Base-by-base conservation (phyloP, 2,888 invertebrate species). In the Thera obeliscata region DNA sequence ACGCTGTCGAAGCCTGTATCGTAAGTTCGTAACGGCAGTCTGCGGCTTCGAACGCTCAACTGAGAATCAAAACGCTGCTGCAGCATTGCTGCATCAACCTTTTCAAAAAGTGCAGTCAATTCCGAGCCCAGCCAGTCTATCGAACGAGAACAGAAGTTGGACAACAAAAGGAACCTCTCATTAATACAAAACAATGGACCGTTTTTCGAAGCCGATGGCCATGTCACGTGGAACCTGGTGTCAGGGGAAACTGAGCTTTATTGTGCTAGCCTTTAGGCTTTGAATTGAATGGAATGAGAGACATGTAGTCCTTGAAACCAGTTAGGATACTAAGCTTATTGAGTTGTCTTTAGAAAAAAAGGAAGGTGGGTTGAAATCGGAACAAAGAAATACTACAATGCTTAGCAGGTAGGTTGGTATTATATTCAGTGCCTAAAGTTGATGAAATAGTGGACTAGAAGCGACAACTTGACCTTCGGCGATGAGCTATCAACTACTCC, bases 151-250 rank as follows among this genome's bases (percentile, higher is more conserved):
- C 64, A 60, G 50, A 54, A 61, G 46, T 64, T 33, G 8, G 41
- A n/a, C 69, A 71, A 75, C 72, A 72, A 75, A 70, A 73, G 64
- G 66, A 64, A 33, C 46, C 56, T 61, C 70, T 67, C 66, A 68
- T 71, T 70, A 73, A 65, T 73, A 75, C 74, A 75, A 78, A 77
- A 76, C 78, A 79, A 78, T 79, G 67, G 74, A 66, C 68, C 75
- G 50, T 80, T 80, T 82, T 77, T 75, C 76, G 75, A 77, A 70
- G 52, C 5, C 43, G 46, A 22, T 52, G 9, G 33, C 33, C n/a
- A 12, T 8, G 8, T 50, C 50, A 56, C 56, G 43, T 52, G 7
- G 9, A 36, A 64, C 2, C n/a, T 11, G n/a, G 5, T 33, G 43
- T 33, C 4, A 11, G 33, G n/a, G 52, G 2, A 57, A 52, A 52